Evolutionary conservation across 2,888 invertebrate genomes (phyloP), one percentile per base, ranked within the genome.

Genomic region (Tuberolachnus salignus): DNA sequence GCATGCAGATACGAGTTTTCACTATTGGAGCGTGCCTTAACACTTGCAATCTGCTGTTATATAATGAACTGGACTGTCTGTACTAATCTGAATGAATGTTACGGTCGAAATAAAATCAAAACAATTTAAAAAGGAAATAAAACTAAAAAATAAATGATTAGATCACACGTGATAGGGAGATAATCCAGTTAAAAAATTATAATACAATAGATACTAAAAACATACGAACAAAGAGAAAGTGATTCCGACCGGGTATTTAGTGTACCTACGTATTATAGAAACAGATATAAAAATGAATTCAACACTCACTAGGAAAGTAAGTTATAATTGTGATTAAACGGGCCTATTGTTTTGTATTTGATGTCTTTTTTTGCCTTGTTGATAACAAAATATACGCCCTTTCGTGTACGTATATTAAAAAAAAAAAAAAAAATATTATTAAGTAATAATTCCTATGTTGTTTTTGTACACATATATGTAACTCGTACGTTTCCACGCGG

Each of bases 141-240:
- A 61, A 53, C 63, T 74, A n/a, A n/a, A n/a, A n/a, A n/a, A n/a
- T n/a, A n/a, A n/a, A n/a, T n/a, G n/a, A n/a, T 53, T 74, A 69
- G 67, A 78, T 78, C 78, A 78, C 67, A 78, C 78, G 69, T 78
- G 78, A 78, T 78, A 69, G 59, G 67, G 66, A 67, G 75, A 78
- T 78, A 78, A 78, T 78, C 67, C 78, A 78, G 67, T 78, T 78
- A 69, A 57, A 73, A 74, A 78, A 78, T 78, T 78, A 78, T 69
- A 78, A 78, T 78, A 78, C 78, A 78, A 78, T 78, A 59, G 69
- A 61, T 59, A 57, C 49, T 69, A 69, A 78, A 69, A 69, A 78
- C 34, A 34, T 34, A 34, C 34, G 49, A n/a, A n/a, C 11, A 78
- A 78, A 78, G 78, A 49, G 78, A 78, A 78, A 78, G 78, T 78